Base-by-base conservation (phyloP, 1,140 invertebrate species). In the Calycopis cecrops region DNA sequence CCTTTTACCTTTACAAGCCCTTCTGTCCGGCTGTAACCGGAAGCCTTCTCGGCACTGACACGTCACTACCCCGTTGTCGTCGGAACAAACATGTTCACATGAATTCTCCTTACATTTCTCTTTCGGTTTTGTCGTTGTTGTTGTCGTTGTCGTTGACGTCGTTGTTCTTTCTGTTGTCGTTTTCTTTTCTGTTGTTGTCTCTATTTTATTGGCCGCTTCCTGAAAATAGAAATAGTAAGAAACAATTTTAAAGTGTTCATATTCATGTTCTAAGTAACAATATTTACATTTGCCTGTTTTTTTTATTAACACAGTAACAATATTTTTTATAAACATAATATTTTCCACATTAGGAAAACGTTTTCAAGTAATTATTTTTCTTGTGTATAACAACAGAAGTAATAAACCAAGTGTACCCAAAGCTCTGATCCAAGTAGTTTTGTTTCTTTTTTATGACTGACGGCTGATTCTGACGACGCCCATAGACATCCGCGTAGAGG, bases 41-140 rank as follows among this genome's bases (percentile, higher is more conserved):
- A 90, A 95, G 8, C 94, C 95, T 44, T 91, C 84, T 1, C 90
- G 85, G 69, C 92, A 94, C 2, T 79, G 80, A 64, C 92, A 93
- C 54, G 83, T 85, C 1, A 92, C 79, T 7, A 88, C 82, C 7
- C 88, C 80, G 10, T 88, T 90, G 11, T 89, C 90, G 63, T 92
- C 91, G 3, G 81, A 67, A 83, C 93, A 94, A 28, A 88, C 78
- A 50, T 94, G 92, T 12, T 90, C 87, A 79, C 93, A 94, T 3
- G 92, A 92, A 61, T 92, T 92, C 61, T 90, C 73, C 56, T 82
- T 82, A 74, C 91, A 92, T 62, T 68, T 76, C 52, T 79, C 69
- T 57, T 69, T 71, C 6, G 58, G 55, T 50, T 57, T 60, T 37
- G 52, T 35, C 9, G 66, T 62, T 18, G 63, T 68, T 9, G 60